These are phyloP conservation scores for Papilio polytes DNA, from an alignment of 1,140 invertebrate species.

Conservation along the genomic window DNA sequence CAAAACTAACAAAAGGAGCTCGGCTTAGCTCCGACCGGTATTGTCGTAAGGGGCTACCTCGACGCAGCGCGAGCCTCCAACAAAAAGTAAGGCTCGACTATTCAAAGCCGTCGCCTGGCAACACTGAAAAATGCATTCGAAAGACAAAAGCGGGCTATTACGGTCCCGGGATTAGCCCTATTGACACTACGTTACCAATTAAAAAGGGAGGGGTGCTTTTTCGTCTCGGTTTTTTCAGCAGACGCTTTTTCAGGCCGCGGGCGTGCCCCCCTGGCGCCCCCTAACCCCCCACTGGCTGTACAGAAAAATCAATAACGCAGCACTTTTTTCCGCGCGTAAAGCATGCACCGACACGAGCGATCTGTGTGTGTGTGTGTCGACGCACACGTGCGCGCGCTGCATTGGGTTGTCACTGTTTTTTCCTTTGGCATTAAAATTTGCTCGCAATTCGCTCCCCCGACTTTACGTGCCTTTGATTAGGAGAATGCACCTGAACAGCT, in stretches of 20 bases:
- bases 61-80: constrained; percentile 35
- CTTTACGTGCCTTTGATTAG: constrained; percentile 65
- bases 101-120: constrained; percentile 68
- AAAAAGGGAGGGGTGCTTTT: constrained; percentile 82
- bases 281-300: constrained; percentile 64
- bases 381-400: constrained; percentile 62
- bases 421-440: constrained; percentile 75
- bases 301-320: constrained; percentile 83
- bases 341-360: constrained; percentile 76
- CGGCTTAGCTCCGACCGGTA: constrained; percentile 23
- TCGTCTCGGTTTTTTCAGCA: constrained; percentile 83
- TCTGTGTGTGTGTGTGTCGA: constrained; percentile 59
- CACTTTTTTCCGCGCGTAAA: constrained; percentile 83
- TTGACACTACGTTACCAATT: constrained; percentile 84
- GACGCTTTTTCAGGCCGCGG: constrained; percentile 81
- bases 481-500: constrained; percentile 63
- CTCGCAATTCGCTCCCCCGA: constrained; percentile 51
- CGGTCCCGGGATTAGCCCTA: constrained; percentile 80
- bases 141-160: constrained; percentile 81
- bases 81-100: constrained; percentile 50
- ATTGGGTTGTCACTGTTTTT: constrained; percentile 70
- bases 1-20: constrained; percentile 34
- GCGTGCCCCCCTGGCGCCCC: constrained; percentile 58
- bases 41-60: constrained; percentile 38
- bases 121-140: constrained; percentile 80